Conservation (phyloP, 30 jellyfish, hydroid and myxozoan species). For the Rhopilema esculentum region DNA sequence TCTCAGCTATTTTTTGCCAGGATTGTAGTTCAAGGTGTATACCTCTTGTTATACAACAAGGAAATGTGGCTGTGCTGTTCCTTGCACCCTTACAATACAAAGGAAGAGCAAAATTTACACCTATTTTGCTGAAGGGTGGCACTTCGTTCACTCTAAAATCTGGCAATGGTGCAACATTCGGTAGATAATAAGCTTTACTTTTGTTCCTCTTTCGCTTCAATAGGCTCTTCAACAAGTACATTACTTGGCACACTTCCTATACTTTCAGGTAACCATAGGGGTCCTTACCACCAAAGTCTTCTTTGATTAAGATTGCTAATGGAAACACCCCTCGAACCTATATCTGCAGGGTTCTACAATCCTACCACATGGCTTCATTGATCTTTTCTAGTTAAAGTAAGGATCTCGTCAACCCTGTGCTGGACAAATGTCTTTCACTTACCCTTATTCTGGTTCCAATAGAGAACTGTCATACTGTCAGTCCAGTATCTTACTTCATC, state of each 20-base stretch:
- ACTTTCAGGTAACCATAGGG: slow-evolving; percentile 25
- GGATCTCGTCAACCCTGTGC: slow-evolving; percentile 43
- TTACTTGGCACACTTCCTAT: slow-evolving; percentile 43
- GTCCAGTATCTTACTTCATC: slow-evolving; percentile 32
- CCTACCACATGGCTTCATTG: slow-evolving; percentile 34
- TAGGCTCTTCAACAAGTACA: slow-evolving; percentile 20
- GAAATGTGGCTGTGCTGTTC: too few species aligned
- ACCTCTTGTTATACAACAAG: too few species aligned
- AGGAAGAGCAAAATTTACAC: too few species aligned
- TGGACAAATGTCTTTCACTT: slow-evolving; percentile 50
- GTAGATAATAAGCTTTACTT: too few species aligned
- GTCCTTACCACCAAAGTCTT: slow-evolving; percentile 78
- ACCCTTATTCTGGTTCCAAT: slow-evolving; percentile 32
- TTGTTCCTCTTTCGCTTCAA: slow-evolving; percentile 39
- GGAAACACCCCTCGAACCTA: slow-evolving; percentile 70
- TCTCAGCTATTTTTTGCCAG: background rate
- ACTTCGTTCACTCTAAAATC: too few species aligned
- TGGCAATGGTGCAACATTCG: too few species aligned
- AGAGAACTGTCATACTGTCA: slow-evolving; percentile 40
- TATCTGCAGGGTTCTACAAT: slow-evolving; percentile 55
- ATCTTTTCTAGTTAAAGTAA: background rate
- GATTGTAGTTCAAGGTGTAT: too few species aligned
- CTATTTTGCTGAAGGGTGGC: too few species aligned
- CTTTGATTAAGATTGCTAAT: slow-evolving; percentile 42
- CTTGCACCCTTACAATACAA: too few species aligned